Conservation (phyloP, 1,140 invertebrate species). For the Vanessa tameamea region DNA sequence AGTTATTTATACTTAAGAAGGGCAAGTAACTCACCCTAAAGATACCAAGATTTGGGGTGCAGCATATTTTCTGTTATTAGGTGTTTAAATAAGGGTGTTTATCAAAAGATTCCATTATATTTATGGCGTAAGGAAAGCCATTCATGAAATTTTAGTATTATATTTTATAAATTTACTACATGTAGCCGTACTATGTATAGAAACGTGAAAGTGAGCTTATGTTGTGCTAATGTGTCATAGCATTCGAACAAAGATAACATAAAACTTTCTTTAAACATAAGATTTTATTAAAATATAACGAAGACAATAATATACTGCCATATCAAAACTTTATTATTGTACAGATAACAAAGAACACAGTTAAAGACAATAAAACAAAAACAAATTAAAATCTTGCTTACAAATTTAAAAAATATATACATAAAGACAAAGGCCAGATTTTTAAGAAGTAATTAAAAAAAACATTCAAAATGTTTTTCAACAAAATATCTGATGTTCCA, state of each 20-base stretch:
- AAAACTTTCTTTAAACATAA: too few relatives aligned
- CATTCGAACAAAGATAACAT: too few relatives aligned
- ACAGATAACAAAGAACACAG: too few relatives aligned
- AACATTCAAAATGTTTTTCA: not conserved
- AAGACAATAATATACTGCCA: too few relatives aligned
- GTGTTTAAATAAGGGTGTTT: constrained; percentile 39
- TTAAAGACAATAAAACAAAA: too few relatives aligned
- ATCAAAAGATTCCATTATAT: constrained; percentile 41
- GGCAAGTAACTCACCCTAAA: constrained; percentile 47
- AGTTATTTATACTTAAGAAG: constrained; percentile 67
- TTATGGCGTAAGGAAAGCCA: constrained; percentile 32
- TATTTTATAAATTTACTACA: not conserved
- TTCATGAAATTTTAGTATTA: constrained; percentile 10
- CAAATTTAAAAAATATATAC: too few relatives aligned
- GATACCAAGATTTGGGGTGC: constrained; percentile 44
- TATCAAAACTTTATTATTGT: too few relatives aligned
- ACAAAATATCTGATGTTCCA: not conserved
- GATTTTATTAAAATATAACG: too few relatives aligned
- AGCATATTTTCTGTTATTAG: constrained; percentile 37
- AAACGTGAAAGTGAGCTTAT: not conserved
- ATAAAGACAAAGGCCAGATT: not conserved
- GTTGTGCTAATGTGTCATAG: too few relatives aligned
- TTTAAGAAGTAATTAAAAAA: not conserved
- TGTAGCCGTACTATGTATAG: not conserved
- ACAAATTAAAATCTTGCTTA: too few relatives aligned